These are phyloP conservation scores for Microchrysa polita DNA, from an alignment of 2,888 invertebrate genomes.

Conservation along the genomic window DNA sequence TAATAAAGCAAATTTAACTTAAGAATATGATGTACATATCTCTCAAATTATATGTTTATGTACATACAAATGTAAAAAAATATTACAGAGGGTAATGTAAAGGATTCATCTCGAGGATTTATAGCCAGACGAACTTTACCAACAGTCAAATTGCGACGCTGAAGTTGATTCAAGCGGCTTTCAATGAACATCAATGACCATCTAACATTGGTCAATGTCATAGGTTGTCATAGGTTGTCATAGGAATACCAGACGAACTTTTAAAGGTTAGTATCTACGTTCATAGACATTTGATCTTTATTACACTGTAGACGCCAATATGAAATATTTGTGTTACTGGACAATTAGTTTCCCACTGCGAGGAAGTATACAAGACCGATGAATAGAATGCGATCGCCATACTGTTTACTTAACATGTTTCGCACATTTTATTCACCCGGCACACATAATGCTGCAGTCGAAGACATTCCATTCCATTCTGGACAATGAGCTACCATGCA, in stretches of 20 bases:
- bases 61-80: too few relatives aligned
- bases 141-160: too few relatives aligned
- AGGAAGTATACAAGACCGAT: constrained; percentile 12
- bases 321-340: constrained; percentile 26
- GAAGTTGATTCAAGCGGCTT: too few relatives aligned
- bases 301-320: not conserved
- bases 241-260: too few relatives aligned
- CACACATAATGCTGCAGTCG: not conserved
- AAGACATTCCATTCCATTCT: constrained; percentile 26
- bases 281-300: too few relatives aligned
- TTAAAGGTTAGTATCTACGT: too few relatives aligned
- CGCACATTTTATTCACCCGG: not conserved
- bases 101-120: too few relatives aligned
- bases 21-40: too few relatives aligned
- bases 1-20: too few relatives aligned
- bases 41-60: too few relatives aligned
- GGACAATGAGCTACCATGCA: constrained; percentile 36
- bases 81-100: too few relatives aligned
- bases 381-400: not conserved
- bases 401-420: constrained; percentile 3
- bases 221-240: not conserved
- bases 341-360: constrained; percentile 10
- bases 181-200: not conserved
- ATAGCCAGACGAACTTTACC: too few relatives aligned
- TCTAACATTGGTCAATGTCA: not conserved